Conservation (phyloP, 2,888 invertebrate genomes). For the Alviniconcha strummeri region DNA sequence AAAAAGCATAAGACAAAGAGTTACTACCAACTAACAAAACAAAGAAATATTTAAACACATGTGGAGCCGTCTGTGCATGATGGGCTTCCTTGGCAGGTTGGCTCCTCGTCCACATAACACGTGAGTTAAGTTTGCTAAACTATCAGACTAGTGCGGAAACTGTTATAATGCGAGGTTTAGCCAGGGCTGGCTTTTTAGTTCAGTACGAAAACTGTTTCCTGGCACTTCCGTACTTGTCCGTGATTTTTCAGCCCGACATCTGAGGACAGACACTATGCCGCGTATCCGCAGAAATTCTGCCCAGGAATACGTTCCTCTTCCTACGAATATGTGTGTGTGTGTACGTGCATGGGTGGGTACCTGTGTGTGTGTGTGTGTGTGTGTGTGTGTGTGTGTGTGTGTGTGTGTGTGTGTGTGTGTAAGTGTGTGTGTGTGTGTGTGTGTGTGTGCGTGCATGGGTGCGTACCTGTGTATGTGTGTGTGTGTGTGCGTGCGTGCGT, state of each 20-base stretch:
- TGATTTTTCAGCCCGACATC: not conserved
- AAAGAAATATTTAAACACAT: no score
- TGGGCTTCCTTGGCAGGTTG: no score
- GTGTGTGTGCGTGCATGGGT: conserved; percentile 1
- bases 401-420: not conserved
- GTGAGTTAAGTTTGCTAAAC: no score
- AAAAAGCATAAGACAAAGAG: no score
- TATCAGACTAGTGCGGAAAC: no score
- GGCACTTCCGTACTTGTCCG: not conserved
- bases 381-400: conserved; percentile 1
- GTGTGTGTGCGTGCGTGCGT: not conserved
- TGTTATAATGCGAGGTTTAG: no score
- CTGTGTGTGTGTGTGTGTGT: not conserved
- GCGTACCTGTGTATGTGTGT: not conserved
- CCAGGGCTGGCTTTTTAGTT: no score
- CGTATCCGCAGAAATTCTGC: not conserved
- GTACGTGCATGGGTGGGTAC: not conserved
- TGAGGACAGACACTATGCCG: not conserved
- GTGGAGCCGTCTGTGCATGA: no score
- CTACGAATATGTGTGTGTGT: not conserved
- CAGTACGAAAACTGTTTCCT: not conserved
- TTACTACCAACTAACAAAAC: no score
- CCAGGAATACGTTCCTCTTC: not conserved
- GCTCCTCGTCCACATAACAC: no score
- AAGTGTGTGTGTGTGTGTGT: conserved; percentile 6